phyloP scores from a whole-genome alignment of 2,797 vertebrate genomes.

The Enteromius mattozi region DNA sequence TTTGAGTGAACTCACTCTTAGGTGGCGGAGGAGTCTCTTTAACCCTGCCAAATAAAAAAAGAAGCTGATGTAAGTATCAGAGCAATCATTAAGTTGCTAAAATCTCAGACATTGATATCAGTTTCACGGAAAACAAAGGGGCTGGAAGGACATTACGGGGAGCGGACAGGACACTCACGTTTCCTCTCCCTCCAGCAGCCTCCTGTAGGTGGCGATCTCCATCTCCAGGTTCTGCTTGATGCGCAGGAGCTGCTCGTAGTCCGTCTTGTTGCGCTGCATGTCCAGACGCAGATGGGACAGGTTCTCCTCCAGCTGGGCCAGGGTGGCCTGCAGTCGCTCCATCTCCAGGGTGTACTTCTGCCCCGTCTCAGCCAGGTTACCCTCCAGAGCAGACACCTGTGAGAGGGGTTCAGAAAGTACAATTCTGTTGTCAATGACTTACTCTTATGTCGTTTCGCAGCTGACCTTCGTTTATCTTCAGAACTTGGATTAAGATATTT shows the following conservation, averaged over 20 bases:
- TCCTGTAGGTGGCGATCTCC: conserved; percentile 84
- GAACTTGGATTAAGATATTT: background rate
- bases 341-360: conserved; percentile 80
- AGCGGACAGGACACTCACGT: conserved; percentile 67
- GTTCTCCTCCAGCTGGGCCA: conserved; percentile 81
- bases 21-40: conserved; percentile 78
- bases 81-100: background rate
- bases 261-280: conserved; percentile 84
- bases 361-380: conserved; percentile 77
- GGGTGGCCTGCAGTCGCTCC: conserved; percentile 79
- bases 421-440: background rate
- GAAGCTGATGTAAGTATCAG: background rate
- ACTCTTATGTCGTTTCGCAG: background rate
- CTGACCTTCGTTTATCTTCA: background rate
- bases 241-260: conserved; percentile 83
- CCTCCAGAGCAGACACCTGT: conserved; percentile 77
- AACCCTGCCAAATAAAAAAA: conserved; percentile 65
- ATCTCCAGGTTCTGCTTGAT: conserved; percentile 85
- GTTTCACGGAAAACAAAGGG: background rate
- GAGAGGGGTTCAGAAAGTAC: background rate
- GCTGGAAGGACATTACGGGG: background rate
- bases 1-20: conserved; percentile 76
- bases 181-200: conserved; percentile 81
- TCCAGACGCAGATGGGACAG: conserved; percentile 80
- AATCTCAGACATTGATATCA: background rate